A percentile compares a stretch with the other conserved stretches of the same genome.
Conservation (phyloP, 2,113 vertebrate genomes). For the Hippocampus abdominalis region DNA sequence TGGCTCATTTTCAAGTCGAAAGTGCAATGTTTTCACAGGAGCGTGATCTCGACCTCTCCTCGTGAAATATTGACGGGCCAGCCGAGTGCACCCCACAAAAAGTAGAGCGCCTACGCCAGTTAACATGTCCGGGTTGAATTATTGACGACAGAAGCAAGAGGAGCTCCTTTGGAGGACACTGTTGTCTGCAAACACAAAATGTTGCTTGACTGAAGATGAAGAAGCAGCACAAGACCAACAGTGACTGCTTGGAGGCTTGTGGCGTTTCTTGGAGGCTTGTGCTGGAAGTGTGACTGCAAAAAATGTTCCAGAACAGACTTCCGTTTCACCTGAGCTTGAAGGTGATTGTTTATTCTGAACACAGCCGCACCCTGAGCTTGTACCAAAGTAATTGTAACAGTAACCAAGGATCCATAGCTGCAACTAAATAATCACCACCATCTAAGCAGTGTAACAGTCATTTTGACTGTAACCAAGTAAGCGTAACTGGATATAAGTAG, state of each 20-base stretch:
- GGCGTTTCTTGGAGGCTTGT: background rate
- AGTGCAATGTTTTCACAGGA: background rate
- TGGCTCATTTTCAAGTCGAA: slow-evolving; percentile 12
- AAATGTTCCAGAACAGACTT: background rate
- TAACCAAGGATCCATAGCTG: too few species aligned
- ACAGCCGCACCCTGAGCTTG: too few species aligned
- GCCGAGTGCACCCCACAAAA: slow-evolving; percentile 26
- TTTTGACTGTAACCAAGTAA: too few species aligned
- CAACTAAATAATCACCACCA: too few species aligned
- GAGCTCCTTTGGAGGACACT: background rate
- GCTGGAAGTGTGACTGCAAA: background rate
- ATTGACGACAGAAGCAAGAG: background rate
- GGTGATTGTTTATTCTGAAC: background rate
- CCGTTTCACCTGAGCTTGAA: background rate
- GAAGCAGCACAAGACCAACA: background rate
- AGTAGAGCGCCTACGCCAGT: slow-evolving; percentile 22
- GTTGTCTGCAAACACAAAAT: slow-evolving; percentile 2
- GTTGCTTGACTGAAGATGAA: background rate
- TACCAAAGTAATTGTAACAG: too few species aligned
- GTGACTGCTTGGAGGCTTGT: background rate
- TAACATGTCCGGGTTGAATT: slow-evolving; percentile 30
- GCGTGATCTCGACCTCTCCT: slow-evolving; percentile 19
- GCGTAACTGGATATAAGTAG: too few species aligned
- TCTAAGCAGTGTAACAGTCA: too few species aligned
- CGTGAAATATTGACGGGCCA: slow-evolving; percentile 48